Percentiles rank a stretch among this genome's conserved stretches.
Evolutionary conservation across 2,888 invertebrate species (phyloP).

Genomic region (Macaria notata): DNA sequence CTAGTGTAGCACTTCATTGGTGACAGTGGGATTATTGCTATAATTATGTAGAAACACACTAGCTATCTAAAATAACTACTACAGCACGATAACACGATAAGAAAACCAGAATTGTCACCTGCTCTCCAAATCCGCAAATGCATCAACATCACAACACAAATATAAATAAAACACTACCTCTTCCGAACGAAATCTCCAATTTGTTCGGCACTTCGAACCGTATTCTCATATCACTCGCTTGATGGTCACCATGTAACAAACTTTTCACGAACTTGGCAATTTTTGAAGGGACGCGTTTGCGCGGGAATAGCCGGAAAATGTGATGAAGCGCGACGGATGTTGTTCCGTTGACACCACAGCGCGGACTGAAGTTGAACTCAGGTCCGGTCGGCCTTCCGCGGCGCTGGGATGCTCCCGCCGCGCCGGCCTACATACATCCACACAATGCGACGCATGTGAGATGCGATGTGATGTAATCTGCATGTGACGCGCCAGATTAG

Average conservation of each 20-base stretch:
- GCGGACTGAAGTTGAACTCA: conserved; percentile 47
- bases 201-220: conserved; percentile 78
- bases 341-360: conserved; percentile 65
- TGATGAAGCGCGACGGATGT: conserved; percentile 63
- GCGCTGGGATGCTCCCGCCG: conserved; percentile 77
- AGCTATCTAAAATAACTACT: too few species aligned
- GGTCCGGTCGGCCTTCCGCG: conserved; percentile 63
- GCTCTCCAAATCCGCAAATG: conserved; percentile 24
- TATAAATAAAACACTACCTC: conserved; percentile 56
- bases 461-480: conserved; percentile 67
- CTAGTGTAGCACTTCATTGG: too few species aligned
- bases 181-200: conserved; percentile 76
- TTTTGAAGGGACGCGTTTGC: conserved; percentile 30
- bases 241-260: conserved; percentile 35
- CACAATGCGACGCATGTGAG: conserved; percentile 51
- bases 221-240: conserved; percentile 72
- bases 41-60: too few species aligned
- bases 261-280: conserved; percentile 22
- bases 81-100: conserved; percentile 1
- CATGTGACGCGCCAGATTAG: conserved; percentile 63
- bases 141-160: conserved; percentile 30
- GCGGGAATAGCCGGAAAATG: conserved; percentile 35
- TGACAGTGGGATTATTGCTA: too few species aligned
- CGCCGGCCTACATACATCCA: conserved; percentile 68
- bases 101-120: conserved; percentile 22